Evolutionary conservation across 30 jellyfish, hydroid and myxozoan genomes (phyloP).

Genomic region (Chrysaora quinquecirrha): DNA sequence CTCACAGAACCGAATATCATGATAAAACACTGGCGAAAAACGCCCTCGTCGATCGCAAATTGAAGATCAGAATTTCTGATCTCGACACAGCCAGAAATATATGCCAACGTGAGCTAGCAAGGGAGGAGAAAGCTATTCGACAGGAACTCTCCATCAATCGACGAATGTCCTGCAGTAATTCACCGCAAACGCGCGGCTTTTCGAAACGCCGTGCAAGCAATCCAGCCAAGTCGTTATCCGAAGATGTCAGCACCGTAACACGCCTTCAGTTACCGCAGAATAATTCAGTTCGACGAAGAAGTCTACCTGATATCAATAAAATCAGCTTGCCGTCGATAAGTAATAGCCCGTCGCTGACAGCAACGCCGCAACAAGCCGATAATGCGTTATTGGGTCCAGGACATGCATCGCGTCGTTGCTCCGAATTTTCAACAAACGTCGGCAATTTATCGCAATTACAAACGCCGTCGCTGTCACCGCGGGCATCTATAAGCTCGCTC

Average conservation of each 20-base stretch:
- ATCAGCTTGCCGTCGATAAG: conserved; percentile 40
- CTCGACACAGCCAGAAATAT: conserved; percentile 60
- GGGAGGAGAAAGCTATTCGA: conserved; percentile 47
- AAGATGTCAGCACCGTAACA: conserved; percentile 23
- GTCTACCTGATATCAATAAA: conserved; percentile 67
- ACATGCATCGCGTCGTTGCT: conserved; percentile 4
- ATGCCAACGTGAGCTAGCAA: conserved; percentile 42
- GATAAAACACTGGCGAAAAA: conserved; percentile 74
- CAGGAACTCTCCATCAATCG: conserved; percentile 42
- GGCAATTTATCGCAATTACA: conserved; percentile 38
- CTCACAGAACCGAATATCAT: conserved; percentile 53
- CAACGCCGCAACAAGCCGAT: conserved; percentile 25
- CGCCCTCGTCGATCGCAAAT: conserved; percentile 68
- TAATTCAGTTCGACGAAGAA: conserved; percentile 33
- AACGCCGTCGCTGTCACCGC: conserved; percentile 75
- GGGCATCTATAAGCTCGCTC: conserved; percentile 71
- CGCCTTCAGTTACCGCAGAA: conserved; percentile 43
- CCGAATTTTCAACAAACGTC: conserved; percentile 17
- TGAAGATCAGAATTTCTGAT: conserved; percentile 62
- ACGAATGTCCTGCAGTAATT: conserved; percentile 42
- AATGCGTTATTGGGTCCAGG: neutral
- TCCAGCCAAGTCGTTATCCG: conserved; percentile 40
- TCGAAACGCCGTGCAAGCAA: conserved; percentile 55
- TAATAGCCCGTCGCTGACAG: conserved; percentile 32
- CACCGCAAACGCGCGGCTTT: conserved; percentile 10